These are phyloP conservation scores for Botia almorhae DNA, from an alignment of 2,797 vertebrate genomes.

Conservation along the genomic window DNA sequence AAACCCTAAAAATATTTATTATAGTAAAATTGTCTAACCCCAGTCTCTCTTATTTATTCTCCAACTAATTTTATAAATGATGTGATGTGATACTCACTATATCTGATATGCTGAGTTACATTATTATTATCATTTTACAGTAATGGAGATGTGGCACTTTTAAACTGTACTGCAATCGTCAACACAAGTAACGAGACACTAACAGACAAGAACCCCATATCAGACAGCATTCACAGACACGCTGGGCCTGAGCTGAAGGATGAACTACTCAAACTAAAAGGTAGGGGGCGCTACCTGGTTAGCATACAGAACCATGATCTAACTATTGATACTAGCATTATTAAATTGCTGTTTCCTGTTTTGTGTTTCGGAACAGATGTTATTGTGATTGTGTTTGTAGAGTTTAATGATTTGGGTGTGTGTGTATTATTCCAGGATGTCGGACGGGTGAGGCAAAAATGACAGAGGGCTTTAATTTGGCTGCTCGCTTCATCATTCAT, in stretches of 20 bases:
- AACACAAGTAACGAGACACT: slow-evolving; percentile 96
- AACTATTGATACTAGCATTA: neutral
- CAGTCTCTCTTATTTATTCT: too few species aligned
- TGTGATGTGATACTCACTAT: neutral
- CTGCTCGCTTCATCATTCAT: slow-evolving; percentile 95
- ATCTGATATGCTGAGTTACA: neutral
- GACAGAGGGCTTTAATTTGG: slow-evolving; percentile 94
- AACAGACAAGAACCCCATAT: slow-evolving; percentile 92
- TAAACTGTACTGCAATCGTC: slow-evolving; percentile 94
- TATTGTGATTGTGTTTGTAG: neutral
- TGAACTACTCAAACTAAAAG: slow-evolving; percentile 94
- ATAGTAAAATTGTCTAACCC: too few species aligned
- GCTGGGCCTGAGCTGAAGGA: slow-evolving; percentile 90
- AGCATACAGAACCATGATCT: neutral
- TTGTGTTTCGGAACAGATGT: neutral
- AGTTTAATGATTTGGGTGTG: slow-evolving; percentile 1
- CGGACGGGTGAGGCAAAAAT: slow-evolving; percentile 95
- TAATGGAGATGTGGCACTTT: slow-evolving; percentile 86
- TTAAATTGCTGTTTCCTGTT: slow-evolving; percentile 7
- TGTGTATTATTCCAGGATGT: slow-evolving; percentile 81
- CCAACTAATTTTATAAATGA: neutral
- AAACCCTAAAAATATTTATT: too few species aligned
- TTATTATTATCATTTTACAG: slow-evolving; percentile 67
- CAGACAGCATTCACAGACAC: slow-evolving; percentile 88
- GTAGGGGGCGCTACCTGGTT: slow-evolving; percentile 67